Evolutionary conservation across 2,797 vertebrate genomes (phyloP).

Genomic region (Rhinoraja longicauda): DNA sequence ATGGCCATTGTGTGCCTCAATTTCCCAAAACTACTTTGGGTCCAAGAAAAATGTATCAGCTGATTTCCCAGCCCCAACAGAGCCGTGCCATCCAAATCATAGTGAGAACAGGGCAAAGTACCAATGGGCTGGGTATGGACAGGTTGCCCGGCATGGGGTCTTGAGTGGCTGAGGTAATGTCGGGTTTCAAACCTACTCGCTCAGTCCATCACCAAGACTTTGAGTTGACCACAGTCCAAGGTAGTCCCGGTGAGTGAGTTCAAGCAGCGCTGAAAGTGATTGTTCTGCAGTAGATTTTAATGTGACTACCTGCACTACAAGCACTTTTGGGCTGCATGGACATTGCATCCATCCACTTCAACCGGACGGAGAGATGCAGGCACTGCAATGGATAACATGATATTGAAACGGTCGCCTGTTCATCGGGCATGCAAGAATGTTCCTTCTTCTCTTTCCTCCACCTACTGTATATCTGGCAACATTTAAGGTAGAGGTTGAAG

Average conservation of each 20-base stretch:
- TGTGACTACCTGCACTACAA: conserved; percentile 34
- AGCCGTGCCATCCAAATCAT: no score
- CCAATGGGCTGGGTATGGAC: no score
- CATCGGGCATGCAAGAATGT: not conserved
- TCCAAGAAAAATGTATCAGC: no score
- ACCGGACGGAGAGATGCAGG: not conserved
- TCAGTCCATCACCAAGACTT: not conserved
- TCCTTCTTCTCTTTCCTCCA: not conserved
- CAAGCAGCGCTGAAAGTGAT: conserved; percentile 35
- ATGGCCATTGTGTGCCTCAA: no score
- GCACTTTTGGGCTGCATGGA: conserved; percentile 34
- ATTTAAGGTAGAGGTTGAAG: not conserved
- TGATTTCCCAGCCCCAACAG: no score
- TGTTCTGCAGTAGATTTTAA: conserved; percentile 35
- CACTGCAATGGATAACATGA: not conserved
- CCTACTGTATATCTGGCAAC: not conserved
- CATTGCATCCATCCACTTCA: not conserved
- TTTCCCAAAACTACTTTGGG: not conserved
- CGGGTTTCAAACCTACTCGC: not conserved
- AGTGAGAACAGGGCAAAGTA: no score
- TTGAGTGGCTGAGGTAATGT: not conserved
- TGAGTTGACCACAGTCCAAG: not conserved
- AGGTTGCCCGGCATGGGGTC: no score
- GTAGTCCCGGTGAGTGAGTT: not conserved
- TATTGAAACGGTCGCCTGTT: not conserved